phyloP scores from a whole-genome alignment of 2,888 invertebrate species.

The Punctoribates punctum region DNA sequence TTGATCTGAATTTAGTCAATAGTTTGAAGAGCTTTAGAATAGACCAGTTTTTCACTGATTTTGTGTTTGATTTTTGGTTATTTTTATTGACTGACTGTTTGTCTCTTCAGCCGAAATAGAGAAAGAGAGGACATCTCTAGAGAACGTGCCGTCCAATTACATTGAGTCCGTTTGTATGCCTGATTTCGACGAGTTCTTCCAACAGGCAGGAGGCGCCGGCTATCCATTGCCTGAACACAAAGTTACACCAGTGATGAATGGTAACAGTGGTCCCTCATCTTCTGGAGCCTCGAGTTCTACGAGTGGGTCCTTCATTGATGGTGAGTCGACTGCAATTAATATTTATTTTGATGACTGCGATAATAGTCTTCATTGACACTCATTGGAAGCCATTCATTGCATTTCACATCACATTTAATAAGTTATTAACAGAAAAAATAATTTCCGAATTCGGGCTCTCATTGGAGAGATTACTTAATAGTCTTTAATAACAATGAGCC shows the following conservation, averaged over 20 bases:
- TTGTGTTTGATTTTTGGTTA: no score
- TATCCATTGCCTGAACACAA: slow-evolving; percentile 54
- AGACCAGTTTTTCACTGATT: no score
- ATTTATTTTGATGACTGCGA: not conserved
- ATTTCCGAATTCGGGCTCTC: not conserved
- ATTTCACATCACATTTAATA: not conserved
- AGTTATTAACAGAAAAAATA: not conserved
- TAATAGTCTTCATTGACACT: not conserved
- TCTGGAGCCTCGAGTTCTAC: slow-evolving; percentile 17
- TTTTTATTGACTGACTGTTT: no score
- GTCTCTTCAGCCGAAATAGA: slow-evolving; percentile 65
- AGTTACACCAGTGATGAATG: slow-evolving; percentile 51
- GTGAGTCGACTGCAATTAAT: slow-evolving; percentile 12
- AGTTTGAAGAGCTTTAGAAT: no score
- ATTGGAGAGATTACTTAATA: slow-evolving; percentile 17
- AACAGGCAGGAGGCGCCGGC: slow-evolving; percentile 55
- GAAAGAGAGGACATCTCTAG: slow-evolving; percentile 63
- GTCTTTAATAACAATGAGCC: slow-evolving; percentile 20
- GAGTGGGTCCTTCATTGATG: slow-evolving; percentile 26
- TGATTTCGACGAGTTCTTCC: slow-evolving; percentile 68
- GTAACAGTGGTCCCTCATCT: slow-evolving; percentile 33
- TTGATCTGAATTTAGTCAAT: slow-evolving; percentile 20
- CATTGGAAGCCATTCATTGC: not conserved
- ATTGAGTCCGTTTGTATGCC: slow-evolving; percentile 70
- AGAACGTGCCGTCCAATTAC: slow-evolving; percentile 68